These are phyloP conservation scores for Poeciliopsis occidentalis DNA, from an alignment of 2,113 vertebrate genomes.

Conservation along the genomic window DNA sequence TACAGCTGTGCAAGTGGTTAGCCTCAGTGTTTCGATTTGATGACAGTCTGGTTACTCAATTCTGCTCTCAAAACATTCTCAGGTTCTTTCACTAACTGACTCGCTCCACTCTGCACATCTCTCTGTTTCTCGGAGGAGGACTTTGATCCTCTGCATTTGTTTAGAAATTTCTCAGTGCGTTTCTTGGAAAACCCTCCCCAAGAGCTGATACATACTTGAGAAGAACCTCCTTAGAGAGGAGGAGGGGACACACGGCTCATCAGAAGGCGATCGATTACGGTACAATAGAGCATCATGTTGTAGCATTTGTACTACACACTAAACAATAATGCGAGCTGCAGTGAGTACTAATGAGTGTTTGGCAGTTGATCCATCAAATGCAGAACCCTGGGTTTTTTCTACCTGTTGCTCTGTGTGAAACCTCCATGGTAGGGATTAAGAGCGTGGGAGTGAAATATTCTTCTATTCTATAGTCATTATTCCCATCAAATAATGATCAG, in stretches of 20 bases:
- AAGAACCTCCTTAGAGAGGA: neutral
- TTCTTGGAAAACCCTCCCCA: neutral
- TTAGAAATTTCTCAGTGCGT: neutral
- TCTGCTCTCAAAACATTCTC: constrained; percentile 16
- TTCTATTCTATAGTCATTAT: neutral
- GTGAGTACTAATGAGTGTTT: constrained; percentile 58
- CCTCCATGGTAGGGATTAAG: neutral
- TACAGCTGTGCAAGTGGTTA: constrained; percentile 44
- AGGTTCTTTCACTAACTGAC: neutral
- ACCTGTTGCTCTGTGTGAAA: constrained; percentile 13
- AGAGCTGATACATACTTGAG: constrained; percentile 23
- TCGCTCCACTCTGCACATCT: neutral
- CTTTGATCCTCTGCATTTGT: constrained; percentile 6
- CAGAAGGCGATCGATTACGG: constrained; percentile 74
- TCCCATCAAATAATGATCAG: constrained; percentile 6
- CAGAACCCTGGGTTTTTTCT: constrained; percentile 5
- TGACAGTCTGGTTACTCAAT: constrained; percentile 18
- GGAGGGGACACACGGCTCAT: constrained; percentile 45
- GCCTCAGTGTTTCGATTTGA: constrained; percentile 47
- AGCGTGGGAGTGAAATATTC: constrained; percentile 7
- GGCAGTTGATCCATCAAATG: constrained; percentile 40
- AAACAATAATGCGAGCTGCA: constrained; percentile 69
- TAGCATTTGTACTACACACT: constrained; percentile 46
- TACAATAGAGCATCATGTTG: constrained; percentile 77
- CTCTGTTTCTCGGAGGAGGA: neutral